A percentile compares a stretch with the other conserved stretches of the same genome.
phyloP scores from a whole-genome alignment of 2,797 vertebrate genomes.

The Urophycis tenuis region DNA sequence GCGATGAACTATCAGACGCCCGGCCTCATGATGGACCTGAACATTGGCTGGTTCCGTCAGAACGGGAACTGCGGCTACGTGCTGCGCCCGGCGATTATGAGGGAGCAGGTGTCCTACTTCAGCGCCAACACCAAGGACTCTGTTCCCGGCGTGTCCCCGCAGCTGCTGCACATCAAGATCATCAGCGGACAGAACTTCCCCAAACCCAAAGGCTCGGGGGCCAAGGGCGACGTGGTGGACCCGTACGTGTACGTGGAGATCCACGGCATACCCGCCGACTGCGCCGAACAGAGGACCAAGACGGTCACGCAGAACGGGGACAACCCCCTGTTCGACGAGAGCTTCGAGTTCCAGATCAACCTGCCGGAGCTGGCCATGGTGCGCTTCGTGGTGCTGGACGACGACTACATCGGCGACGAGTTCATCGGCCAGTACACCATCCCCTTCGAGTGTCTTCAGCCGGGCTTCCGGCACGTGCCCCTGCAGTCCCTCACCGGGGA shows the following conservation, averaged over 20 bases:
- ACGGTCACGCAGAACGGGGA: slow-evolving; percentile 94
- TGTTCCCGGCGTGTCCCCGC: slow-evolving; percentile 93
- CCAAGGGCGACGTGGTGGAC: slow-evolving; percentile 96
- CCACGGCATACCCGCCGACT: slow-evolving; percentile 96
- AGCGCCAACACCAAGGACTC: slow-evolving; percentile 98
- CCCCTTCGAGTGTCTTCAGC: slow-evolving; percentile 96
- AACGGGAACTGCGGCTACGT: slow-evolving; percentile 97
- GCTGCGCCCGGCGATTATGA: slow-evolving; percentile 94
- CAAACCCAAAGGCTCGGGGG: slow-evolving; percentile 95
- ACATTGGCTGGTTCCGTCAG: slow-evolving; percentile 96
- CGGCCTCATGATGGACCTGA: slow-evolving; percentile 98
- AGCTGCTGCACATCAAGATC: slow-evolving; percentile 96
- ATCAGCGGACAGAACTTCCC: slow-evolving; percentile 99
- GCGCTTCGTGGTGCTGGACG: slow-evolving; percentile 94
- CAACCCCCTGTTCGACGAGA: slow-evolving; percentile 95
- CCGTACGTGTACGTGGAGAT: slow-evolving; percentile 96
- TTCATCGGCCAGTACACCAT: slow-evolving; percentile 98
- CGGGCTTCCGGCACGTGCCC: slow-evolving; percentile 91
- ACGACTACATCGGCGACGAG: slow-evolving; percentile 97
- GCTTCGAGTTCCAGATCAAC: slow-evolving; percentile 98
- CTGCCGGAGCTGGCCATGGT: slow-evolving; percentile 96
- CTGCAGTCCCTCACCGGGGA: slow-evolving; percentile 95
- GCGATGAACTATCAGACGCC: slow-evolving; percentile 99
- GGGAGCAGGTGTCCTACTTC: slow-evolving; percentile 96
- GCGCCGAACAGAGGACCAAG: slow-evolving; percentile 95